Conservation (phyloP, 1,140 invertebrate species). For the Atta cephalotes region DNA sequence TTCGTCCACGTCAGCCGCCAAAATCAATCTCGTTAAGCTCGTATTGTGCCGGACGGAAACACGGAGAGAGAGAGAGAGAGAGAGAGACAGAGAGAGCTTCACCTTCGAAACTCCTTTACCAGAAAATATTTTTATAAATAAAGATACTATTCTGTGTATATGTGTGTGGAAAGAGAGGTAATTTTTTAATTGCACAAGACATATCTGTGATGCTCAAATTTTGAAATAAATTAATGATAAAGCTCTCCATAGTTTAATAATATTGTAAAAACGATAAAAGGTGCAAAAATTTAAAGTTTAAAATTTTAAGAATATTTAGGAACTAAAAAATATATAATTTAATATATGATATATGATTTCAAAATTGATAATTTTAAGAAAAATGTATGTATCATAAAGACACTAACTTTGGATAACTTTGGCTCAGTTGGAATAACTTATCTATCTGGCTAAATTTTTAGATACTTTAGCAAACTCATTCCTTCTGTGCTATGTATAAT, state of each 20-base stretch:
- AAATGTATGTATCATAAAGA: background rate
- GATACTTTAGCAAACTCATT: too few relatives aligned
- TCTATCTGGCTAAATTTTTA: too few relatives aligned
- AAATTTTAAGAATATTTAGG: background rate
- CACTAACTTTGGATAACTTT: too few relatives aligned
- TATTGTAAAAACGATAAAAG: background rate
- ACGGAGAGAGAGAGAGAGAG: background rate
- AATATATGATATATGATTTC: background rate
- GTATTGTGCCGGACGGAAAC: slow-evolving; percentile 47
- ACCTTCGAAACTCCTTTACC: slow-evolving; percentile 19
- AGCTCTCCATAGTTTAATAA: background rate
- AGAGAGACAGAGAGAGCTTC: too few relatives aligned
- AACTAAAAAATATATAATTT: background rate
- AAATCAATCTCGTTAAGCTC: slow-evolving; percentile 61
- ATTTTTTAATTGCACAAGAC: background rate
- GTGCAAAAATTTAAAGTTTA: background rate
- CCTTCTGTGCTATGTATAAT: background rate
- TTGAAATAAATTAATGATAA: background rate
- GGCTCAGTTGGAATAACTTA: too few relatives aligned
- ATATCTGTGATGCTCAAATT: background rate
- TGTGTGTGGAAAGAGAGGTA: background rate
- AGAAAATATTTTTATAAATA: slow-evolving; percentile 46
- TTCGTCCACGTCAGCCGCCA: slow-evolving; percentile 55
- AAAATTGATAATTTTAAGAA: background rate
- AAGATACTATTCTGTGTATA: background rate